Evolutionary conservation across 2,113 vertebrate species (phyloP).

Genomic region (Eonycteris spelaea): DNA sequence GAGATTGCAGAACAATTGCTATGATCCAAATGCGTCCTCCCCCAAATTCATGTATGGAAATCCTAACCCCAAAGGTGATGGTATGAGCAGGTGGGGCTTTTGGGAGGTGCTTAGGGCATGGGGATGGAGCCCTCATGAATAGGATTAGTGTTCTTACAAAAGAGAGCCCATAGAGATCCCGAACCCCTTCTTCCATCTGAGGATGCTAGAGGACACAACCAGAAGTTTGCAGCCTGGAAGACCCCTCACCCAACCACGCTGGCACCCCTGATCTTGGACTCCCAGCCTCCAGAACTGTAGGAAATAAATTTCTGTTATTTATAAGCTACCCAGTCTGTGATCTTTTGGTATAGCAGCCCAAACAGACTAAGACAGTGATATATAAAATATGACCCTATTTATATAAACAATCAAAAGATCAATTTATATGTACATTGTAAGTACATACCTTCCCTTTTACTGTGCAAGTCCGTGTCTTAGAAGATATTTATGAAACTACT

Average conservation of each 20-base stretch:
- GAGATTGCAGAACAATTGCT: not conserved
- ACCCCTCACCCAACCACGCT: not conserved
- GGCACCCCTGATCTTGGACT: not conserved
- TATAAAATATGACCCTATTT: not conserved
- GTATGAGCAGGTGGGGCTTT: not conserved
- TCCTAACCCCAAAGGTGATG: too few relatives aligned
- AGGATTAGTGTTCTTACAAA: not conserved
- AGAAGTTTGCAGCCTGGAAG: not conserved
- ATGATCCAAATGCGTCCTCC: not conserved
- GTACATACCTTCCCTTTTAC: not conserved
- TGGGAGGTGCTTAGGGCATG: not conserved
- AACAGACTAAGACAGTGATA: not conserved
- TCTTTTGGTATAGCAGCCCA: not conserved
- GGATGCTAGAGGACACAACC: not conserved
- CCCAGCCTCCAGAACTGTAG: not conserved
- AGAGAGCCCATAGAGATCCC: not conserved
- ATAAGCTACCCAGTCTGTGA: not conserved
- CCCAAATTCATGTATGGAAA: not conserved
- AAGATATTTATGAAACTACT: not conserved
- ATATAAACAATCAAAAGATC: not conserved
- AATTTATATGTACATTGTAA: not conserved
- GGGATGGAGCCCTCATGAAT: not conserved
- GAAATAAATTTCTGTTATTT: not conserved
- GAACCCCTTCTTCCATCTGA: not conserved
- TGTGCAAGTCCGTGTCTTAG: not conserved